These are phyloP conservation scores for Podarcis raffonei DNA, from an alignment of 2,113 vertebrate species.

Conservation along the genomic window DNA sequence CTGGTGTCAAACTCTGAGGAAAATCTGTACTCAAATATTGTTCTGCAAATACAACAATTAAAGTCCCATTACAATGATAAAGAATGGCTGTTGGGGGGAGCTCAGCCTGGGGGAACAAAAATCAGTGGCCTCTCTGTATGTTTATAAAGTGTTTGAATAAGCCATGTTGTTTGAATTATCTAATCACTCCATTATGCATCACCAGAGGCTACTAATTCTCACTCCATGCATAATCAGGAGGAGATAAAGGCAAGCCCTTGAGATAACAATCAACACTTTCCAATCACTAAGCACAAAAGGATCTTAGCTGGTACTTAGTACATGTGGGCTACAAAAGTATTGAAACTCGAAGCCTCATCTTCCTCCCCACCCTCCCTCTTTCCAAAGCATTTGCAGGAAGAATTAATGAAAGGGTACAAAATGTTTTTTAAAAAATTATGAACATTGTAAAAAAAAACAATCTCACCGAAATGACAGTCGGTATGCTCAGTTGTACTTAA, in stretches of 20 bases:
- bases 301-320: background rate
- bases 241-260: conserved; percentile 17
- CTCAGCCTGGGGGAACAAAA: background rate
- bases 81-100: background rate
- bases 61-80: background rate
- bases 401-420: conserved; percentile 25
- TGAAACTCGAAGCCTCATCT: conserved; percentile 5
- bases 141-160: conserved; percentile 8
- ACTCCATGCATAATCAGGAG: background rate
- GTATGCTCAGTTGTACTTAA: conserved; percentile 43
- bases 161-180: background rate
- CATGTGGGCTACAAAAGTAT: background rate
- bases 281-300: conserved; percentile 2
- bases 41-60: conserved; percentile 1
- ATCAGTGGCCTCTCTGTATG: background rate
- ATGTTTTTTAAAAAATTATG: conserved; percentile 10
- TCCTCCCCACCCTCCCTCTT: background rate
- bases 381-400: conserved; percentile 1
- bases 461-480: conserved; percentile 29
- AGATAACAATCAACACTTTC: conserved; percentile 31
- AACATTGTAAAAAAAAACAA: conserved; percentile 45
- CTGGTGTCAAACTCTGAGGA: conserved; percentile 24
- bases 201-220: conserved; percentile 23
- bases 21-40: background rate
- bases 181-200: background rate